phyloP scores from a whole-genome alignment of 2,888 invertebrate genomes.

The Drosophila emarginata region DNA sequence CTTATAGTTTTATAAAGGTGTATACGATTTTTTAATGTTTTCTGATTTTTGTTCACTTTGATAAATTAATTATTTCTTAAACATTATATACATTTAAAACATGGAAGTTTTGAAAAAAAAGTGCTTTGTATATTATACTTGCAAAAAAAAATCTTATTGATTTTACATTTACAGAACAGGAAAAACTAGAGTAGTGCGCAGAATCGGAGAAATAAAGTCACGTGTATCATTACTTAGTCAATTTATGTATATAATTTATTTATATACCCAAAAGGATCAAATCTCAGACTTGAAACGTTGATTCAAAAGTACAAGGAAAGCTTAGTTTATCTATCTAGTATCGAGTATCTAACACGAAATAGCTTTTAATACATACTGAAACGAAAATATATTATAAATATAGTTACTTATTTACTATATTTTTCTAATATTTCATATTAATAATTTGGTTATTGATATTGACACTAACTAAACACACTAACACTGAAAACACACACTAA shows the following conservation, averaged over 20 bases:
- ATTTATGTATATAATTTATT: slow-evolving; percentile 3
- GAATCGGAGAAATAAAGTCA: slow-evolving; percentile 13
- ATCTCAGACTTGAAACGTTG: not conserved
- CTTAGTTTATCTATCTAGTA: no score
- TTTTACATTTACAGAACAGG: slow-evolving; percentile 1
- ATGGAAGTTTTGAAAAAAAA: not conserved
- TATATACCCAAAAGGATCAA: not conserved
- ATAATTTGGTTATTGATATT: no score
- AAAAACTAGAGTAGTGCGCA: slow-evolving; percentile 3
- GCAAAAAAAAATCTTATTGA: not conserved
- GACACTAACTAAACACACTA: no score
- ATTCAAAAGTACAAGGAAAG: not conserved
- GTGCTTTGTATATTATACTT: not conserved
- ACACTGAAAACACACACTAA: no score
- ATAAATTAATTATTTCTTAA: not conserved
- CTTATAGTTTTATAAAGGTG: not conserved
- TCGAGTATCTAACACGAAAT: no score
- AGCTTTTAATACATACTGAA: not conserved
- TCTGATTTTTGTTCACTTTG: not conserved
- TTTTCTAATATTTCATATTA: no score
- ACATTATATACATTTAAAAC: not conserved
- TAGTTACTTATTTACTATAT: no score
- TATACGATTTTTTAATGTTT: not conserved
- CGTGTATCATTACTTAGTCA: slow-evolving; percentile 9
- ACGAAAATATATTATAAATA: not conserved